Percentiles rank a stretch among this genome's conserved stretches.
Evolutionary conservation across 1,140 invertebrate species (phyloP).

Genomic region (Drosophila azteca): DNA sequence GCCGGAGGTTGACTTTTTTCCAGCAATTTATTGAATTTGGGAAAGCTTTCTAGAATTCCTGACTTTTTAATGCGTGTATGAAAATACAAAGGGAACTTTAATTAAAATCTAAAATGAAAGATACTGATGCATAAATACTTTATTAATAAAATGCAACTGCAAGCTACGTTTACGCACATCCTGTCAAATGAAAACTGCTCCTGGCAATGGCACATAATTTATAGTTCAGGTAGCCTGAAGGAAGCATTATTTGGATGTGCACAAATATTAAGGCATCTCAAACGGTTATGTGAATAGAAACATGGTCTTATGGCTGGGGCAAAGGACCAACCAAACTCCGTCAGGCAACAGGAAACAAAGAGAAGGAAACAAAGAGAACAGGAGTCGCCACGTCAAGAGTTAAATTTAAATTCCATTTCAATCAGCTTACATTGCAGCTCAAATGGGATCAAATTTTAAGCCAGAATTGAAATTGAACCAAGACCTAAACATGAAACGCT

Average conservation of each 20-base stretch:
- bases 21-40: not conserved
- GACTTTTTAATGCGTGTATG: not conserved
- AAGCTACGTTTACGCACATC: constrained; percentile 1
- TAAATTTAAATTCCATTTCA: constrained; percentile 37
- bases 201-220: constrained; percentile 22
- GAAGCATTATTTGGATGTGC: not conserved
- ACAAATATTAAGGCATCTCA: not conserved
- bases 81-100: not conserved
- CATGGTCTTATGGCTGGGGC: not conserved
- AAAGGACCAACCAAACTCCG: not conserved
- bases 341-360: no score
- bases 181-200: not conserved
- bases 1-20: no score
- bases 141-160: not conserved
- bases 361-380: not conserved
- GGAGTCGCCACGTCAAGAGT: not conserved
- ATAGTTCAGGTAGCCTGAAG: not conserved
- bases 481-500: not conserved
- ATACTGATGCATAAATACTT: not conserved
- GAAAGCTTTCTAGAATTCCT: not conserved
- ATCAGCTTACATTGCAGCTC: constrained; percentile 20
- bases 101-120: not conserved
- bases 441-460: constrained; percentile 39
- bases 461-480: constrained; percentile 33
- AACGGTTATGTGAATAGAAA: constrained; percentile 14